Conservation (phyloP, 1,140 invertebrate species). For the Scaptomyza montana region DNA sequence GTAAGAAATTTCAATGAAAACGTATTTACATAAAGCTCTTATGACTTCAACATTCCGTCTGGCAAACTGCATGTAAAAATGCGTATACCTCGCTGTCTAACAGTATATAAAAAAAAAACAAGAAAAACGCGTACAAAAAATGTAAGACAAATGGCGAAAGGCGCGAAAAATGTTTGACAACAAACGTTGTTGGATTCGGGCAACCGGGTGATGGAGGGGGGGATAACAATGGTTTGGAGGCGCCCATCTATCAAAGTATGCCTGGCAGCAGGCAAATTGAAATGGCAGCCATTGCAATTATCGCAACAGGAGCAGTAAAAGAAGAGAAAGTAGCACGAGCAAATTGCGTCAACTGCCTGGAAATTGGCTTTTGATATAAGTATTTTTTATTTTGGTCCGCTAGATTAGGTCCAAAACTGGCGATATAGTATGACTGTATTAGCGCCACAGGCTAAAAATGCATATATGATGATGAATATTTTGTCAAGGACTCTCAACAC, state of each 20-base stretch:
- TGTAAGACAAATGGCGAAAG: constrained; percentile 73
- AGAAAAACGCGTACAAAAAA: constrained; percentile 4
- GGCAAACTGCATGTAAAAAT: background rate
- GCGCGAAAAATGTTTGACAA: constrained; percentile 75
- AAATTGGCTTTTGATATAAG: constrained; percentile 15
- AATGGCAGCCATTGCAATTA: constrained; percentile 77
- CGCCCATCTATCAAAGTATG: constrained; percentile 65
- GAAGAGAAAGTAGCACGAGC: background rate
- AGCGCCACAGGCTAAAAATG: constrained; percentile 53
- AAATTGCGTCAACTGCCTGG: constrained; percentile 9
- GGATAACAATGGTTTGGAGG: constrained; percentile 23
- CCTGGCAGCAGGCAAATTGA: constrained; percentile 65
- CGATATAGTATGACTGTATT: constrained; percentile 74
- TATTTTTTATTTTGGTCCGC: constrained; percentile 48
- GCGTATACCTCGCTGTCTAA: background rate
- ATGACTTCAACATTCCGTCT: too few species aligned
- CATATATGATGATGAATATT: background rate
- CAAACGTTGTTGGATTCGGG: constrained; percentile 24
- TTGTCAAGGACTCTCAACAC: constrained; percentile 8
- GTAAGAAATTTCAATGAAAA: too few species aligned
- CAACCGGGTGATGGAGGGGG: background rate
- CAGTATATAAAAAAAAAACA: constrained; percentile 6
- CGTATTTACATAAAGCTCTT: too few species aligned
- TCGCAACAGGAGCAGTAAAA: constrained; percentile 43
- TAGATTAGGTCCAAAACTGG: constrained; percentile 68